These are phyloP conservation scores for Sebastes ruberrimus DNA, from an alignment of 2,797 vertebrate genomes.

Conservation along the genomic window DNA sequence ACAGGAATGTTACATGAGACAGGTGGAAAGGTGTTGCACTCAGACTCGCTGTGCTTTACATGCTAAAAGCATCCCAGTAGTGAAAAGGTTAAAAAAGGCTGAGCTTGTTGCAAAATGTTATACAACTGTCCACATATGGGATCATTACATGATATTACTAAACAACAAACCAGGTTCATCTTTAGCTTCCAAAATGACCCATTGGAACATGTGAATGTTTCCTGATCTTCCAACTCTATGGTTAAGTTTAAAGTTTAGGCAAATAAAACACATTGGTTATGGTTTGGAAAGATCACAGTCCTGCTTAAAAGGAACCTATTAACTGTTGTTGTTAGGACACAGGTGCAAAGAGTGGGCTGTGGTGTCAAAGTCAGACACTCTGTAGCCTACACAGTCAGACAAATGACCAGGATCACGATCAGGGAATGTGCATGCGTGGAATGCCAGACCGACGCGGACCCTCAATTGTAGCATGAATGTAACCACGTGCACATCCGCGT, in stretches of 20 bases:
- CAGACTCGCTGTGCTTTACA: not conserved
- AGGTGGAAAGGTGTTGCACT: not conserved
- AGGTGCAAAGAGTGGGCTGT: no score
- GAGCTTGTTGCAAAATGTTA: not conserved
- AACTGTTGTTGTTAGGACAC: not conserved
- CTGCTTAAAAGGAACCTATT: not conserved
- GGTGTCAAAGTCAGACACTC: no score
- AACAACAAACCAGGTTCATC: not conserved
- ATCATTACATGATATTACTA: not conserved
- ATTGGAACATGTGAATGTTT: no score
- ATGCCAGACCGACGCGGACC: no score
- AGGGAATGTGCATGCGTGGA: no score
- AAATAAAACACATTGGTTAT: not conserved
- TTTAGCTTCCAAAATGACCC: not conserved
- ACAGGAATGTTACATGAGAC: not conserved
- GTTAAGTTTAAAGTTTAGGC: not conserved
- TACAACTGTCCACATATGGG: not conserved
- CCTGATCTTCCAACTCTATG: not conserved
- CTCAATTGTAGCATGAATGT: no score
- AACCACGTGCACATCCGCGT: accelerated
- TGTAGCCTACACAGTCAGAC: no score
- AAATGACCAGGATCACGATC: no score
- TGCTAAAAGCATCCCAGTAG: not conserved
- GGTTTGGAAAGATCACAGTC: not conserved
- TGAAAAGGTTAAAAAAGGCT: not conserved